Percentiles rank a stretch among this genome's conserved stretches.
These are phyloP conservation scores for Aspidiotus rigidus DNA, from an alignment of 2,888 invertebrate genomes.

Conservation along the genomic window DNA sequence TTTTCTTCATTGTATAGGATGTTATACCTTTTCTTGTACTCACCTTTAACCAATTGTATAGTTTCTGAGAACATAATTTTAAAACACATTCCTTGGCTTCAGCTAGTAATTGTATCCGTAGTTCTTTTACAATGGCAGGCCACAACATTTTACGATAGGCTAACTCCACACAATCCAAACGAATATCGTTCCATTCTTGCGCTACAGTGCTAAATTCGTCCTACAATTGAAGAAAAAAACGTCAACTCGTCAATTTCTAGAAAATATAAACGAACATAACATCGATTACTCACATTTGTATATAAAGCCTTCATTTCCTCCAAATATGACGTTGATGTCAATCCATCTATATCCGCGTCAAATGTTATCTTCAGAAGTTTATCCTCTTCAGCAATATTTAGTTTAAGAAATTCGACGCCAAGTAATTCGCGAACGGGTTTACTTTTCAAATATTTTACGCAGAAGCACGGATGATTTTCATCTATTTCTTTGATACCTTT, in stretches of 20 bases:
- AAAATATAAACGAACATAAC: conserved; percentile 4
- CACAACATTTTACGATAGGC: conserved; percentile 80
- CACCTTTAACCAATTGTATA: conserved; percentile 79
- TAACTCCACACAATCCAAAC: conserved; percentile 77
- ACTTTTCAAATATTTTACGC: conserved; percentile 80
- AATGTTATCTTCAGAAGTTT: conserved; percentile 64
- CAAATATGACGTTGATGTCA: conserved; percentile 62
- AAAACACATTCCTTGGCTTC: conserved; percentile 83
- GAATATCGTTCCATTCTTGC: conserved; percentile 88
- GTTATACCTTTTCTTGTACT: too few species aligned
- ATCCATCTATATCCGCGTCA: conserved; percentile 67
- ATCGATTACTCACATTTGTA: conserved; percentile 52
- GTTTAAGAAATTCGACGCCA: conserved; percentile 81
- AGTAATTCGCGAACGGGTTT: conserved; percentile 84
- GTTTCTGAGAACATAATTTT: conserved; percentile 71
- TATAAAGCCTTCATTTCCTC: conserved; percentile 84
- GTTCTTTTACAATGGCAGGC: conserved; percentile 79
- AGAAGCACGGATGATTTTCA: conserved; percentile 80
- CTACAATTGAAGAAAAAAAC: conserved; percentile 42
- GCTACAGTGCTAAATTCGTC: conserved; percentile 92
- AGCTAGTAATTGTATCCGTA: conserved; percentile 64
- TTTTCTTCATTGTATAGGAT: too few species aligned
- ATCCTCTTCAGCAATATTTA: conserved; percentile 72
- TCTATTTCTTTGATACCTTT: conserved; percentile 91
- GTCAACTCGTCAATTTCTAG: conserved; percentile 16